These are phyloP conservation scores for Listronotus oregonensis DNA, from an alignment of 1,140 invertebrate genomes.

Conservation along the genomic window DNA sequence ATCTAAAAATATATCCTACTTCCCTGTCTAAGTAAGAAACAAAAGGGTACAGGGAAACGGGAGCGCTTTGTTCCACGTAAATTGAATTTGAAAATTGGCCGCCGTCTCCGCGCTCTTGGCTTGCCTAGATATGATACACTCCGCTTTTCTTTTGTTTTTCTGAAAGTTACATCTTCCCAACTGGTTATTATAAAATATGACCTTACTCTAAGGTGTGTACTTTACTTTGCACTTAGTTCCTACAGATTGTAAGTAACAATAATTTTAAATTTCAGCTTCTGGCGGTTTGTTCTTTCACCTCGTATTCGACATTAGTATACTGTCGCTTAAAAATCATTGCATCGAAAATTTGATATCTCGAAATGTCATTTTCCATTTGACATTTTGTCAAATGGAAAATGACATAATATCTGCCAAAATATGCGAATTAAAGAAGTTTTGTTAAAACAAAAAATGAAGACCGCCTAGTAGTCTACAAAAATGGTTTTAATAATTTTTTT, in stretches of 20 bases:
- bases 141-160: constrained; percentile 40
- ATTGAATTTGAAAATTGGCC: constrained; percentile 56
- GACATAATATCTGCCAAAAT: no score
- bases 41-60: constrained; percentile 31
- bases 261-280: no score
- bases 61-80: constrained; percentile 53
- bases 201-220: neutral
- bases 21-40: constrained; percentile 22
- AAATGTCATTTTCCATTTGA: no score
- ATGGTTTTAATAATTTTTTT: no score
- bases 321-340: no score
- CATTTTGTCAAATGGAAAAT: no score
- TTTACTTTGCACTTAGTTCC: neutral
- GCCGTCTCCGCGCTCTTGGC: constrained; percentile 42
- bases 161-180: neutral
- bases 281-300: no score
- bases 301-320: no score
- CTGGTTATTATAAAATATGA: constrained; percentile 6
- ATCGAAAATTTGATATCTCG: no score
- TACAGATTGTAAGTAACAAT: neutral
- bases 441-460: no score
- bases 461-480: no score
- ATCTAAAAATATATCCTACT: constrained; percentile 3
- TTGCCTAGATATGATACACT: constrained; percentile 48
- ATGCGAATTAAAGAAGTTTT: no score